Percentiles rank a stretch among this genome's conserved stretches.
Conservation (phyloP, 2,888 invertebrate species). For the Stenurella melanura region DNA sequence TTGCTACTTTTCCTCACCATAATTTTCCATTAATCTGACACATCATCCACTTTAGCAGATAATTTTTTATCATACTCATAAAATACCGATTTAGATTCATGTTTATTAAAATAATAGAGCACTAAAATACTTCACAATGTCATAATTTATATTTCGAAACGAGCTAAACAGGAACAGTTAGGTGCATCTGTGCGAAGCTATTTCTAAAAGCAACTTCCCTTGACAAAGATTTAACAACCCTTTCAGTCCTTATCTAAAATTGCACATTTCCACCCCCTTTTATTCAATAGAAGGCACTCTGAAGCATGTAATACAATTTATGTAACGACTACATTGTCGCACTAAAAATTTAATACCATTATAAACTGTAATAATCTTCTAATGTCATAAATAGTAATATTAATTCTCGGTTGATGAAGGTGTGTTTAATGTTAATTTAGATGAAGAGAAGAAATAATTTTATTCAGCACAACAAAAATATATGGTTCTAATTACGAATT, state of each 20-base stretch:
- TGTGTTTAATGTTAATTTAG: background rate
- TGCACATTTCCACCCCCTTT: slow-evolving; percentile 46
- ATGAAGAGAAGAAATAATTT: no score
- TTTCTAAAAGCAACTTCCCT: slow-evolving; percentile 28
- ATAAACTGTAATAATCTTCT: background rate
- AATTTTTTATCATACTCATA: background rate
- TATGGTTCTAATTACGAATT: no score
- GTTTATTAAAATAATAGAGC: background rate
- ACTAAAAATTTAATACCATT: background rate
- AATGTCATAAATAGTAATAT: background rate
- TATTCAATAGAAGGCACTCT: slow-evolving; percentile 24
- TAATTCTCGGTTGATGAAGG: background rate
- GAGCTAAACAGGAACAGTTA: slow-evolving; percentile 3
- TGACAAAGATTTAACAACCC: slow-evolving; percentile 28
- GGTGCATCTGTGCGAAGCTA: slow-evolving; percentile 24
- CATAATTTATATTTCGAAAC: slow-evolving; percentile 9
- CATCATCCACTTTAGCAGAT: no score
- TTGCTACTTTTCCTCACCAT: no score
- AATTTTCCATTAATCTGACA: no score
- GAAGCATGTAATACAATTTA: slow-evolving; percentile 4
- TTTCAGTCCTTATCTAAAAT: slow-evolving; percentile 48
- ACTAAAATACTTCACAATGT: background rate
- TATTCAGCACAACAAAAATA: no score
- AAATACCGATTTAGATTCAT: background rate
- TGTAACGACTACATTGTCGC: background rate